Evolutionary conservation across 2,888 invertebrate genomes (phyloP).

Genomic region (Aleiodes alternator): DNA sequence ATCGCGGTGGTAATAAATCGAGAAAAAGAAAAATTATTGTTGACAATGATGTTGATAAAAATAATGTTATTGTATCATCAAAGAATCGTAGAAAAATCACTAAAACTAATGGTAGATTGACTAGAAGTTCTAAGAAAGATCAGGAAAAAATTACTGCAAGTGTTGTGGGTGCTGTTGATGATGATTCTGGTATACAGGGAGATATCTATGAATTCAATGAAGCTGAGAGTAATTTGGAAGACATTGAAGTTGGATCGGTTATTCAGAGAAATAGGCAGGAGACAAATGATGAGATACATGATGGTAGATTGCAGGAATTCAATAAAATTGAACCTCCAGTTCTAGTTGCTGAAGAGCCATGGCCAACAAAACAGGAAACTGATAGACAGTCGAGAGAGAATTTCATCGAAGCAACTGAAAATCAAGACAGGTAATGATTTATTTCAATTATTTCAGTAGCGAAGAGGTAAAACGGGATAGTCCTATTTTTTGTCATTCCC

Average conservation of each 20-base stretch:
- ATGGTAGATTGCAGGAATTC: slow-evolving; percentile 61
- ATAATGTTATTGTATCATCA: slow-evolving; percentile 29
- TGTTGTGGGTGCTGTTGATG: slow-evolving; percentile 70
- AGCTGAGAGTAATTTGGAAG: slow-evolving; percentile 72
- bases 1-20: slow-evolving; percentile 51
- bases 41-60: slow-evolving; percentile 32
- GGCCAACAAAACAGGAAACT: slow-evolving; percentile 57
- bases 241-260: slow-evolving; percentile 64
- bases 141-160: slow-evolving; percentile 50
- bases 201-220: slow-evolving; percentile 79
- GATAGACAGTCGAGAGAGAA: slow-evolving; percentile 57
- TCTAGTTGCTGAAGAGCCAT: slow-evolving; percentile 64
- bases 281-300: slow-evolving; percentile 59
- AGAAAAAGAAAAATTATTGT: slow-evolving; percentile 42
- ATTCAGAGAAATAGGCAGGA: slow-evolving; percentile 69
- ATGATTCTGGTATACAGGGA: slow-evolving; percentile 73
- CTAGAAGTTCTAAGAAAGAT: slow-evolving; percentile 68
- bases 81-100: slow-evolving; percentile 51
- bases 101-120: slow-evolving; percentile 65
- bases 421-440: slow-evolving; percentile 61
- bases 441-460: no score
- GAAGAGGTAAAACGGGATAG: no score
- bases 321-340: slow-evolving; percentile 65
- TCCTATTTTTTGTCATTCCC: no score
- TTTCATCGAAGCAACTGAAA: slow-evolving; percentile 57